phyloP scores from a whole-genome alignment of 1,140 invertebrate genomes.

The Drosophila varians region DNA sequence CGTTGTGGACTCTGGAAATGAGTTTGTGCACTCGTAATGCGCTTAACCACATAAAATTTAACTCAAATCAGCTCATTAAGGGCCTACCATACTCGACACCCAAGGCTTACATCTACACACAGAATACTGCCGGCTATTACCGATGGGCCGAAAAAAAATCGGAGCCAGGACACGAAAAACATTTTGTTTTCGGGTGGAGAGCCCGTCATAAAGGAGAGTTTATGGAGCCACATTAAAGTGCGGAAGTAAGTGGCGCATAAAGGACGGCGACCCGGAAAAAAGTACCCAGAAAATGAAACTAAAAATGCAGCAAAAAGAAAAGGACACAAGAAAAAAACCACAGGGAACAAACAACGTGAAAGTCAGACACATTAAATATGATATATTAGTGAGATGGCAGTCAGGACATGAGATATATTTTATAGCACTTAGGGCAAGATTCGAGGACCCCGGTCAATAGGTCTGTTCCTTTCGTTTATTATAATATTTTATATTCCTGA shows the following conservation, averaged over 20 bases:
- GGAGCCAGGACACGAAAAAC: slow-evolving; percentile 33
- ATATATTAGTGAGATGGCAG: slow-evolving; percentile 72
- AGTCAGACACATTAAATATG: slow-evolving; percentile 79
- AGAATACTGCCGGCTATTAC: slow-evolving; percentile 14
- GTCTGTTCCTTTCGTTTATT: slow-evolving; percentile 20
- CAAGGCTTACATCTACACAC: slow-evolving; percentile 34
- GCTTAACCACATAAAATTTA: slow-evolving; percentile 76
- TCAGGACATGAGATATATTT: slow-evolving; percentile 68
- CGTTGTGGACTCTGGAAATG: slow-evolving; percentile 26
- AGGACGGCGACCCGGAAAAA: slow-evolving; percentile 29
- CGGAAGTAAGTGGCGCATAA: slow-evolving; percentile 73
- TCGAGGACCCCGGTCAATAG: slow-evolving; percentile 26
- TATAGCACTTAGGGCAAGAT: slow-evolving; percentile 48
- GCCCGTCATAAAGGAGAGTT: slow-evolving; percentile 63
- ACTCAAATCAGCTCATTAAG: slow-evolving; percentile 79
- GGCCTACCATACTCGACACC: slow-evolving; percentile 68
- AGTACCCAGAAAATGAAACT: slow-evolving; percentile 41
- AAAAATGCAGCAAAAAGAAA: slow-evolving; percentile 41
- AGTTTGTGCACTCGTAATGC: slow-evolving; percentile 58
- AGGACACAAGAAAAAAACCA: not conserved
- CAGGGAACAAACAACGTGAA: slow-evolving; percentile 50
- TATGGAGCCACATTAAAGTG: slow-evolving; percentile 73
- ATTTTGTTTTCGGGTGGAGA: slow-evolving; percentile 57
- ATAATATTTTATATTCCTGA: slow-evolving; percentile 35
- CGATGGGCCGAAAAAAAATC: slow-evolving; percentile 20